Base-by-base conservation (phyloP, 2,113 vertebrate genomes). In the Amia ocellicauda region DNA sequence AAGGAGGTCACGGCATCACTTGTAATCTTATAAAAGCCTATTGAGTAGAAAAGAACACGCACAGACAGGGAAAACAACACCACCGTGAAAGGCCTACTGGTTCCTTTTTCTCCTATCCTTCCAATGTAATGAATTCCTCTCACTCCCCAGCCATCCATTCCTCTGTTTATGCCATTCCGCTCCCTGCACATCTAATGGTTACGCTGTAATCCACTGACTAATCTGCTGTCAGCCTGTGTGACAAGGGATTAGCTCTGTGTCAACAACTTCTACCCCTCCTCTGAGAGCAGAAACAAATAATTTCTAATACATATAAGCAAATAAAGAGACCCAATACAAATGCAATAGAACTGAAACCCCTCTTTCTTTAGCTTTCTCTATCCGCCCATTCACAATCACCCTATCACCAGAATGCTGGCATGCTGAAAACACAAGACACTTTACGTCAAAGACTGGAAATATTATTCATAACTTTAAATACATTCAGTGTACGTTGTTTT, bases 201-300 rank as follows among this genome's bases (percentile, higher is more conserved):
- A 72, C 77, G 80, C 81, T 86, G 85, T 86, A 87, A 87, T 87
- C 83, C 85, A 86, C 82, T 85, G 83, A 83, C 83, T 89, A 88
- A 88, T 88, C 85, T 89, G 79, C 83, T 82, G 85, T 86, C 86
- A 87, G 85, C 80, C 80, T 84, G 83, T 86, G 83, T 87, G 83
- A 87, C 83, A 89, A 83, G 80, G 84, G 80, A 89, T 89, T 86
- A 89, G 85, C 84, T 85, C 83, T 84, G 79, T 89, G 85, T 83
- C 83, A 88, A 76, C 80, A 82, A 80, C 77, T 83, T 74, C 77
- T 78, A 82, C 82, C 76, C 83, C 75, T 78, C 77, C 68, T 76
- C 83, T 69, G 77, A 78, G 81, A 70, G 49, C 64, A 69, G 52
- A 67, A 69, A 69, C 62, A 68, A 69, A 69, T 69, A 58, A 60